Evolutionary conservation across 2,888 invertebrate species (phyloP).

Genomic region (Gastracanthus pulcherrimus): DNA sequence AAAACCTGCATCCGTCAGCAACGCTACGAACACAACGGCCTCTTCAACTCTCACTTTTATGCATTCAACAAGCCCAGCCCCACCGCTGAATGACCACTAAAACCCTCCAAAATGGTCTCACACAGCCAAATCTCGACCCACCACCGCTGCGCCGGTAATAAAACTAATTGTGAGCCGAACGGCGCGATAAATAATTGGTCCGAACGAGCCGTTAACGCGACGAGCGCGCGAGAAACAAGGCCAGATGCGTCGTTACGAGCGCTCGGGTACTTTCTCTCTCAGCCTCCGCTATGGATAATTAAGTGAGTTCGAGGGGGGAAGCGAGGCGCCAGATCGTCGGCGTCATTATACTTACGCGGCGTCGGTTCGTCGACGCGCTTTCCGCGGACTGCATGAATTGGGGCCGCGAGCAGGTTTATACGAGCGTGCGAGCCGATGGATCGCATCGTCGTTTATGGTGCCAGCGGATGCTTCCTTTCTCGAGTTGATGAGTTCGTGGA

Average conservation of each 20-base stretch:
- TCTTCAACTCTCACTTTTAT: background rate
- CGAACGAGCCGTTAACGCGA: conserved; percentile 8
- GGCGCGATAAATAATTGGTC: conserved; percentile 1
- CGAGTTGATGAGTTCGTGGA: background rate
- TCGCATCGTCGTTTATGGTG: background rate
- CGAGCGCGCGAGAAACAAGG: background rate
- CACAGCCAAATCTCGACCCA: too few species aligned
- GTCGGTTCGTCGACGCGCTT: too few species aligned
- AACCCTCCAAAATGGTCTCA: background rate
- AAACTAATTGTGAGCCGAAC: background rate
- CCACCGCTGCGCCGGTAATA: too few species aligned
- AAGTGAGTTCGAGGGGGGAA: too few species aligned
- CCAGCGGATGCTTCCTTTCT: background rate
- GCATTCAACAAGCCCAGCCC: background rate
- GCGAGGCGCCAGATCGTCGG: too few species aligned
- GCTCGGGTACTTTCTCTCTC: too few species aligned
- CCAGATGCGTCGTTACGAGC: background rate
- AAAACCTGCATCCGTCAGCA: too few species aligned
- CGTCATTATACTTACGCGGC: too few species aligned
- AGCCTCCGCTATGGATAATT: too few species aligned
- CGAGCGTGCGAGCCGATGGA: background rate
- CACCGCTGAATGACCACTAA: too few species aligned
- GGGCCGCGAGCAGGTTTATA: background rate
- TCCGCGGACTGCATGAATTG: background rate
- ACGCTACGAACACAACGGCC: background rate